Evolutionary conservation across 2,888 invertebrate species (phyloP), one percentile per base, ranked within the genome.

Genomic region (Trissolcus brochymenae): DNA sequence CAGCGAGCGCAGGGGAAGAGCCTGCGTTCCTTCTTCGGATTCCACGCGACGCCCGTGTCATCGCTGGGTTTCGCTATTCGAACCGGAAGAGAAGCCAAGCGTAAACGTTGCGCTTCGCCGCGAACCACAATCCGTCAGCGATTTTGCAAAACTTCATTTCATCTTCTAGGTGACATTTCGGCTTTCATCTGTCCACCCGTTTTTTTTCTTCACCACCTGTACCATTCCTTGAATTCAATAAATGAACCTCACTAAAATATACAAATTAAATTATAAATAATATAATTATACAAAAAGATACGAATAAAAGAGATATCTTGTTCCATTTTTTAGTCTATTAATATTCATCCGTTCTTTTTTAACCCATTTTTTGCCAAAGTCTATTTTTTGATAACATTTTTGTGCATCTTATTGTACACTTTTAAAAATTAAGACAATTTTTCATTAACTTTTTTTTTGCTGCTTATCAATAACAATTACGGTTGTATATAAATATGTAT

Each of bases 31-130:
- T 79, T 76, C 80, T 76, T 74, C 77, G 79, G 79, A 82, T 83
- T 81, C 79, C 78, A 80, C 78, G 78, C 80, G 73, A 77, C 75
- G 80, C 78, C 76, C 76, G 79, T 79, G 79, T 79, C 79, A 79
- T 79, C 79, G 79, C 75, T 79, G 76, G 79, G 76, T 76, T 79
- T 79, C 79, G 79, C 79, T 73, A 76, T 65, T 76, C 73, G 80
- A 80, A 79, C 80, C 82, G 82, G 82, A 81, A 83, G 82, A 76
- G 76, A 79, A 79, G 73, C 79, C 68, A 79, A 79, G 79, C 79
- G 76, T 76, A 79, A 76, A 79, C 76, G 79, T 79, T 72, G 79
- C 76, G 75, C 79, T 76, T 75, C 72, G 73, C 76, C 68, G 79
- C 76, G 76, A 76, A 76, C 70, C 76, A 79, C 75, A 71, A 76